Evolutionary conservation across 35 echinoderm and acorn worm genomes (phyloP).

Genomic region (Lytechinus pictus): DNA sequence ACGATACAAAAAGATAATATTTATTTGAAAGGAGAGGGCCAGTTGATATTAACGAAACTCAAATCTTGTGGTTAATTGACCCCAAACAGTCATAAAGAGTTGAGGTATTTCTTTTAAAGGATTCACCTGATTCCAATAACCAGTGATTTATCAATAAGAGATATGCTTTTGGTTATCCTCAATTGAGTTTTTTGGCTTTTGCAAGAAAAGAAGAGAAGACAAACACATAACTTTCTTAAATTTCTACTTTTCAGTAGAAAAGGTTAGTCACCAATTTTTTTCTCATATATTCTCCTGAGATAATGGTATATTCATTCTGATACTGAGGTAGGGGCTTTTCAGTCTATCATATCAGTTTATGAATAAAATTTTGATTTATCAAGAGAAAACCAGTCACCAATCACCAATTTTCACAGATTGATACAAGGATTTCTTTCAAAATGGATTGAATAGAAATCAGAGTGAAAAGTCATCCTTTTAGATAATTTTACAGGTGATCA

Average conservation of each 20-base stretch:
- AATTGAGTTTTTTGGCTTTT: no score
- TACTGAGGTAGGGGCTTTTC: not conserved
- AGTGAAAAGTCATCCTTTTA: not conserved
- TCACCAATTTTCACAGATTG: not conserved
- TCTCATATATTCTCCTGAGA: not conserved
- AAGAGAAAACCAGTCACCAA: not conserved
- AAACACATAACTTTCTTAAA: no score
- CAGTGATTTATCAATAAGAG: no score
- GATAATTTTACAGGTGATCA: not conserved
- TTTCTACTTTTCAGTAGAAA: not conserved
- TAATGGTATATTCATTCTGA: not conserved
- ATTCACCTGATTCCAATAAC: no score
- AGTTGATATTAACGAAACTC: no score
- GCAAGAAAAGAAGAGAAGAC: no score
- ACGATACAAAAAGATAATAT: no score
- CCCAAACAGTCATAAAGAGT: no score
- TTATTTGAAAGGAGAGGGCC: no score
- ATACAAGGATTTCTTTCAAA: not conserved
- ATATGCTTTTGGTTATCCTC: no score
- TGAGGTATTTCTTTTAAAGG: no score
- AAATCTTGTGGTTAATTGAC: no score
- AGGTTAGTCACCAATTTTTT: not conserved
- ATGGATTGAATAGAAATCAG: not conserved
- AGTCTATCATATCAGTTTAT: not conserved
- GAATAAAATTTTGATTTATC: not conserved